phyloP scores from a whole-genome alignment of 2,888 invertebrate genomes.

The Agrochola lychnidis region DNA sequence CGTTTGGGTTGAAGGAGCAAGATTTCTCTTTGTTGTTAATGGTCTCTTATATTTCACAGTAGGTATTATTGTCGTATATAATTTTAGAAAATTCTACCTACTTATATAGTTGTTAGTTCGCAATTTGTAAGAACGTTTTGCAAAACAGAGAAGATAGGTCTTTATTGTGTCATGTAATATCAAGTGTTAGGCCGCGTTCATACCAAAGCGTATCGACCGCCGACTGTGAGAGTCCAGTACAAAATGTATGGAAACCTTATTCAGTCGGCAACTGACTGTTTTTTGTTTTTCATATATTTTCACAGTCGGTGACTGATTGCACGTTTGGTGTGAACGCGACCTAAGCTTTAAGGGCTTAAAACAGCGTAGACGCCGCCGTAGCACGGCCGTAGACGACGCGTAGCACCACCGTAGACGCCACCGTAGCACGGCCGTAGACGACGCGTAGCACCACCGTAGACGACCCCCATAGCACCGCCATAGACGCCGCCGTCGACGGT shows the following conservation, averaged over 20 bases:
- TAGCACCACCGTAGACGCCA: no score
- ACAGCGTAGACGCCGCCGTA: background rate
- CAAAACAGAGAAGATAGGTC: background rate
- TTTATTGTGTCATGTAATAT: background rate
- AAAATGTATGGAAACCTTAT: background rate
- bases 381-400: background rate
- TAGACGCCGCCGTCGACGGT: no score
- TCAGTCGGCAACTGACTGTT: no score
- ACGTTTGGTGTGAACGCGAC: no score
- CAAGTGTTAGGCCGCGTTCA: background rate
- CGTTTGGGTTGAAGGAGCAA: slow-evolving; percentile 21
- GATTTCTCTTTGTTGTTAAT: slow-evolving; percentile 32
- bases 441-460: background rate
- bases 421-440: background rate
- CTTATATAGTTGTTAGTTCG: slow-evolving; percentile 15
- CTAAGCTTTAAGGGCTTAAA: background rate
- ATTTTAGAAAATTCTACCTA: slow-evolving; percentile 25
- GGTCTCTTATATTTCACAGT: slow-evolving; percentile 22
- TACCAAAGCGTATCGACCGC: background rate
- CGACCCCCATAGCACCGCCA: no score
- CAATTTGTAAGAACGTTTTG: slow-evolving; percentile 18
- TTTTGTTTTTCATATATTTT: background rate
- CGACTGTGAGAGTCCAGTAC: background rate
- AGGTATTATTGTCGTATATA: background rate
- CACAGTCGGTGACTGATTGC: background rate